These are phyloP conservation scores for Thyatira batis DNA, from an alignment of 2,888 invertebrate genomes.

Conservation along the genomic window DNA sequence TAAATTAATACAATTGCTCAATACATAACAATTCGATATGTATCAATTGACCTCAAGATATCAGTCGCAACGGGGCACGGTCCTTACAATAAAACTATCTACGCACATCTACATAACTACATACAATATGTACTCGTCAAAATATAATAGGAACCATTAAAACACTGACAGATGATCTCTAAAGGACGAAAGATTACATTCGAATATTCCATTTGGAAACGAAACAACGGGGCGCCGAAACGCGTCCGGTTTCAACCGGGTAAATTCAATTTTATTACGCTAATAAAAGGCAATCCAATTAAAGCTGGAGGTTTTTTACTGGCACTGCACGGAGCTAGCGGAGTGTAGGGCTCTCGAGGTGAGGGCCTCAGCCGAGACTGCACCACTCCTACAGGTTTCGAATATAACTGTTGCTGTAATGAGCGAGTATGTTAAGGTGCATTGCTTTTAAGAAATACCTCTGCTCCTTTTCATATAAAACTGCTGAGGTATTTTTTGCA, in stretches of 20 bases:
- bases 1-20: slow-evolving; percentile 22
- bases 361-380: slow-evolving; percentile 37
- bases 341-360: slow-evolving; percentile 52
- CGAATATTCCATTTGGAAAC: slow-evolving; percentile 52
- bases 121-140: not conserved
- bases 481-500: not conserved
- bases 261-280: slow-evolving; percentile 78
- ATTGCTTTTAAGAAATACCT: not conserved
- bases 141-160: not conserved
- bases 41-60: slow-evolving; percentile 1
- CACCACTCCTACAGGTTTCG: slow-evolving; percentile 50
- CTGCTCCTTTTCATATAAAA: not conserved
- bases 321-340: slow-evolving; percentile 44
- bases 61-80: not conserved
- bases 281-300: slow-evolving; percentile 80
- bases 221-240: slow-evolving; percentile 54
- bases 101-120: not conserved
- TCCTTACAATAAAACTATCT: not conserved
- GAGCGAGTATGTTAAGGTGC: slow-evolving; percentile 21
- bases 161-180: not conserved
- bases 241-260: slow-evolving; percentile 55
- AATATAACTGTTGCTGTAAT: slow-evolving; percentile 52
- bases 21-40: slow-evolving; percentile 8
- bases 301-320: slow-evolving; percentile 71
- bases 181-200: slow-evolving; percentile 25